These are phyloP conservation scores for Leucopsar rothschildi DNA, from an alignment of 2,113 vertebrate species.

Conservation along the genomic window DNA sequence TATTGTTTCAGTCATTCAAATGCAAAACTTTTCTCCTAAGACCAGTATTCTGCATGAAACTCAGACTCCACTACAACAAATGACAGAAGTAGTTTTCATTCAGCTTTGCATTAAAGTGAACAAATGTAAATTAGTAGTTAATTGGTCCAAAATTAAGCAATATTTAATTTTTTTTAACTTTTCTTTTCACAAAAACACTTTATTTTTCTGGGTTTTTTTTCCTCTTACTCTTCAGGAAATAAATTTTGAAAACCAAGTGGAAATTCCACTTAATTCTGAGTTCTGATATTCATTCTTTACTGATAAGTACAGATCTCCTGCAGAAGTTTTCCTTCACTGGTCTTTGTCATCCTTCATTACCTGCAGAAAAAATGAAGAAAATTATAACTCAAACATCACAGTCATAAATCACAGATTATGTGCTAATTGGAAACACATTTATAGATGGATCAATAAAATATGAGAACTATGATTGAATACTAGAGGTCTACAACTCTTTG, in stretches of 20 bases:
- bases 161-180: not conserved
- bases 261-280: not conserved
- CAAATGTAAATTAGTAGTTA: not conserved
- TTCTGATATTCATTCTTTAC: not conserved
- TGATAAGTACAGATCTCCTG: not conserved
- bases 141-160: not conserved
- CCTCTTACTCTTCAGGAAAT: not conserved
- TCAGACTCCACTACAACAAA: not conserved
- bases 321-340: not conserved
- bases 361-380: not conserved
- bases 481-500: fast-evolving
- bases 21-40: not conserved
- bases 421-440: not conserved
- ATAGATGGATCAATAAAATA: not conserved
- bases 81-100: not conserved
- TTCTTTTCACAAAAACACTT: not conserved
- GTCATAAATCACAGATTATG: not conserved
- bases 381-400: not conserved
- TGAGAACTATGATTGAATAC: not conserved
- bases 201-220: not conserved
- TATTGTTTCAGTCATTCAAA: not conserved
- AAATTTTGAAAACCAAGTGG: not conserved
- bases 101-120: not conserved
- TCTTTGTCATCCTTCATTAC: not conserved
- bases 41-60: not conserved